Percentiles rank a stretch among this genome's conserved stretches.
phyloP scores from a whole-genome alignment of 2,113 vertebrate species.

The Macrotus californicus region DNA sequence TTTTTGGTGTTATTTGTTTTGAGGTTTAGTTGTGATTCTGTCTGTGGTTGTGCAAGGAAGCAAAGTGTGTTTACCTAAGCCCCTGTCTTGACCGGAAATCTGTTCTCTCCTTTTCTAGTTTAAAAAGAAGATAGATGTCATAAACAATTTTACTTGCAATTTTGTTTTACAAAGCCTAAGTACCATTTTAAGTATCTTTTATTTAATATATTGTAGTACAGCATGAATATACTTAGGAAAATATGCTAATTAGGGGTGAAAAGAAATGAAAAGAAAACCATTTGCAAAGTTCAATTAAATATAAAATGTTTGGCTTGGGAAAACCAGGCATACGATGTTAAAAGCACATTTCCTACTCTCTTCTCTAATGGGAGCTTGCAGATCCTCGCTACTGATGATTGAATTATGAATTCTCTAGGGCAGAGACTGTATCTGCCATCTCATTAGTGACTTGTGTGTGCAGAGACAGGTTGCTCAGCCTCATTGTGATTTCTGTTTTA shows the following conservation, averaged over 20 bases:
- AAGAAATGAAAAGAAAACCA: background rate
- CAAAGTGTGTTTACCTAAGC: too few relatives aligned
- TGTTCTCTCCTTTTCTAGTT: background rate
- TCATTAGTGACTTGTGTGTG: background rate
- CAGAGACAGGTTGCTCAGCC: background rate
- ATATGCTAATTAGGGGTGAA: background rate
- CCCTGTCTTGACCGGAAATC: too few relatives aligned
- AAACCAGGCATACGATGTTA: slow-evolving; percentile 31
- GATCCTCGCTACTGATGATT: slow-evolving; percentile 21
- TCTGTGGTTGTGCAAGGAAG: too few relatives aligned
- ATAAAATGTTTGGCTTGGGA: slow-evolving; percentile 4
- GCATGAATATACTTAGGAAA: background rate
- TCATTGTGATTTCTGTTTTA: background rate
- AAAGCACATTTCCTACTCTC: slow-evolving; percentile 43
- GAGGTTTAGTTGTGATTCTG: too few relatives aligned
- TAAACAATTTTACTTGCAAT: background rate
- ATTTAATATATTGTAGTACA: background rate
- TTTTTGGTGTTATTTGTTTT: too few relatives aligned
- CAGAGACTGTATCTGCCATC: slow-evolving; percentile 4
- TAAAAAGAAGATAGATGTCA: background rate
- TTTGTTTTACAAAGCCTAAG: slow-evolving; percentile 13
- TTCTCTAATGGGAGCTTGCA: background rate
- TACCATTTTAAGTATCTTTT: background rate
- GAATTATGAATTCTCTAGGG: slow-evolving; percentile 39
- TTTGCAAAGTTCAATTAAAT: slow-evolving; percentile 44